phyloP scores from a whole-genome alignment of 2,797 vertebrate genomes.

The Phataginus tricuspis region DNA sequence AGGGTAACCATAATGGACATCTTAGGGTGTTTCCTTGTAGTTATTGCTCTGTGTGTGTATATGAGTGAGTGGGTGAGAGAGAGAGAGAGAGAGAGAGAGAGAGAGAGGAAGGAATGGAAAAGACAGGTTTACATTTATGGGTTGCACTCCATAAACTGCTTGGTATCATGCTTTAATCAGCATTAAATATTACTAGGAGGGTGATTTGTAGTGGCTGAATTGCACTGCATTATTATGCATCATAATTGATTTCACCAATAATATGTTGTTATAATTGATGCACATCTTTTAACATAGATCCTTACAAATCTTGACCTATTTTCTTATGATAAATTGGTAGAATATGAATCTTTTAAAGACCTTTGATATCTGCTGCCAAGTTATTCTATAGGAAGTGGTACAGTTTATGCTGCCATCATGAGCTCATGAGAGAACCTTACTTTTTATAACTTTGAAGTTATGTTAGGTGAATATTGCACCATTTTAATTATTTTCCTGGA shows the following conservation, averaged over 20 bases:
- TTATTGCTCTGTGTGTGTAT: background rate
- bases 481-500: background rate
- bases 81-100: no score
- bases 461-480: background rate
- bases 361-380: background rate
- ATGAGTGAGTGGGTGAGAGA: background rate
- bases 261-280: slow-evolving; percentile 7
- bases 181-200: slow-evolving; percentile 22
- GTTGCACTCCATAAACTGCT: background rate
- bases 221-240: background rate
- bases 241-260: slow-evolving; percentile 9
- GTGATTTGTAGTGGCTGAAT: background rate
- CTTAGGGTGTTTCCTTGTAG: background rate
- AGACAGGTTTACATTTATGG: background rate
- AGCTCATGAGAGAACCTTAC: background rate
- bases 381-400: background rate
- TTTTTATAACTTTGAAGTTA: background rate
- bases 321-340: slow-evolving; percentile 3
- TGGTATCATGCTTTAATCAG: background rate
- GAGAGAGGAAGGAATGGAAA: background rate
- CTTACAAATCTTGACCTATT: background rate
- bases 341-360: background rate
- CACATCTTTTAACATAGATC: background rate
- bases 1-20: background rate
- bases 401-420: background rate